phyloP scores from a whole-genome alignment of 1,140 invertebrate genomes.

The Pinna nobilis region DNA sequence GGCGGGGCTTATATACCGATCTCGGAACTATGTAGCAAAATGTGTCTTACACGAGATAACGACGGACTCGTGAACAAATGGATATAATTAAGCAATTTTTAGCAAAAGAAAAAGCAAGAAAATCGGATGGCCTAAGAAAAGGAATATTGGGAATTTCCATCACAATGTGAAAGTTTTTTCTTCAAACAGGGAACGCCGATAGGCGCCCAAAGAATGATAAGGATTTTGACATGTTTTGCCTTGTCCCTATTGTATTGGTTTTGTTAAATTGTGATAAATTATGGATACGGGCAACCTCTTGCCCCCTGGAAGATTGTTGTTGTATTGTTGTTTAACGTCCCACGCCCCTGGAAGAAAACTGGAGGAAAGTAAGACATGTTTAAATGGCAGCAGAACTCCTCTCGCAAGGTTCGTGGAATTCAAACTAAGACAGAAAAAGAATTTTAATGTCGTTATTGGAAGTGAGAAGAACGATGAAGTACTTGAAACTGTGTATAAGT shows the following conservation, averaged over 20 bases:
- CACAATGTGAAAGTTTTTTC: not conserved
- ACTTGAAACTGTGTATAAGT: no score
- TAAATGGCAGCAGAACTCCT: not conserved
- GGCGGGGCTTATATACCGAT: no score
- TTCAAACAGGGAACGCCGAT: not conserved
- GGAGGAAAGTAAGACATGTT: not conserved
- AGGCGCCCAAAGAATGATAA: conserved; percentile 1
- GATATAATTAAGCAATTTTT: no score
- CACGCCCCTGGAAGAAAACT: not conserved
- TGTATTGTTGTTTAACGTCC: no score
- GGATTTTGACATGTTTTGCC: not conserved
- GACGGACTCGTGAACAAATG: no score
- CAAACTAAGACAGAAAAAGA: no score
- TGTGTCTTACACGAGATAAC: no score
- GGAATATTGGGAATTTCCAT: conserved; percentile 19
- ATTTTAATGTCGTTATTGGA: no score
- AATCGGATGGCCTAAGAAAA: not conserved
- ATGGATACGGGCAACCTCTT: not conserved
- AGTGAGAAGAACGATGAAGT: no score
- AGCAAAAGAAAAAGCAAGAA: not conserved
- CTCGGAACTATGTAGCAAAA: no score
- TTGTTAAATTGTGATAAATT: not conserved
- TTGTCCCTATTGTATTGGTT: conserved; percentile 6
- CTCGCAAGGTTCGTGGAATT: not conserved
- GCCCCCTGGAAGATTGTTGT: no score